These are phyloP conservation scores for Miichthys miiuy DNA, from an alignment of 2,797 vertebrate species.

Conservation along the genomic window DNA sequence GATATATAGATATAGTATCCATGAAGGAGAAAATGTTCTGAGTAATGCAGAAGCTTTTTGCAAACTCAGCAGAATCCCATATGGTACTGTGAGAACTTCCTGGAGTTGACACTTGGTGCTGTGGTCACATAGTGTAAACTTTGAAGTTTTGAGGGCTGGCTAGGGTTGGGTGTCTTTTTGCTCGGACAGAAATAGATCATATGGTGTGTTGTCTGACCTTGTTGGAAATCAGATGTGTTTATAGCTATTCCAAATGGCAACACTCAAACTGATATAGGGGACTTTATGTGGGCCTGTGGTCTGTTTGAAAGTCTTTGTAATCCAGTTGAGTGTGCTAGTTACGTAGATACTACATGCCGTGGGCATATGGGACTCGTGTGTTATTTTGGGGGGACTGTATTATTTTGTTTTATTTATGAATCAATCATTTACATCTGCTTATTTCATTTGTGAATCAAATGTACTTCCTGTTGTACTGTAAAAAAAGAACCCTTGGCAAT, in stretches of 20 bases:
- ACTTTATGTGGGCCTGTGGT: not conserved
- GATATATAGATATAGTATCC: no score
- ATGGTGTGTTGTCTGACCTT: not conserved
- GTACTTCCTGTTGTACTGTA: not conserved
- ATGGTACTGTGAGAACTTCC: not conserved
- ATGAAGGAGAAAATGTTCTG: constrained; percentile 38
- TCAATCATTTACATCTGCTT: not conserved
- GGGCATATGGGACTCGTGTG: not conserved
- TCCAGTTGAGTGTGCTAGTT: not conserved
- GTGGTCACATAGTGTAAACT: not conserved
- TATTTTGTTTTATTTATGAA: constrained; percentile 15
- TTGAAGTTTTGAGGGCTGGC: not conserved
- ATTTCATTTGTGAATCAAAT: constrained; percentile 8
- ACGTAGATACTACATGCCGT: not conserved
- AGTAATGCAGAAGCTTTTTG: constrained; percentile 10
- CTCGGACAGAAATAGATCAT: not conserved
- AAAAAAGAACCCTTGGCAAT: not conserved
- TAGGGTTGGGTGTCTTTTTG: not conserved
- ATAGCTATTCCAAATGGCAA: not conserved
- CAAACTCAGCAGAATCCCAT: constrained; percentile 27
- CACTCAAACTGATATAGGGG: not conserved
- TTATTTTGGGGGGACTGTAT: not conserved
- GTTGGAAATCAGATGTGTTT: not conserved
- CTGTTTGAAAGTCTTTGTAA: not conserved
- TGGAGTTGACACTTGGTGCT: not conserved